Base-by-base conservation (phyloP, 2,113 vertebrate genomes). In the Notarius quadriscutis region DNA sequence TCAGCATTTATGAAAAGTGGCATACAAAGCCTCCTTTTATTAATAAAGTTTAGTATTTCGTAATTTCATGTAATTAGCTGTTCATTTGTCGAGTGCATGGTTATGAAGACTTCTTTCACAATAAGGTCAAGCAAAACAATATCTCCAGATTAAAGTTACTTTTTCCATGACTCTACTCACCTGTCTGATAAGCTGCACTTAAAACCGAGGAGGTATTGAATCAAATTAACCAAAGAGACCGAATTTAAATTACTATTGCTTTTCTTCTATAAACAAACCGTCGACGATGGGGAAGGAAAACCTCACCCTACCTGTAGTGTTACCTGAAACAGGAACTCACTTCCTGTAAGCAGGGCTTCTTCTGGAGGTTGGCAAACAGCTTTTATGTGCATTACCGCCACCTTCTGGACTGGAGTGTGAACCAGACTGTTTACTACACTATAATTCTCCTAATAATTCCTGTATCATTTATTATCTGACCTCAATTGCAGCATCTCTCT, bases 281-380 rank as follows among this genome's bases (percentile, higher is more conserved):
- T 57, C 67, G 67, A 12, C 17, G 55, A 85, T 12, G 8, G 34
- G 8, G 1, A 4, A 34, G 11, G 50, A 11, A 81, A 4, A 20
- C 30, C 51, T 57, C 53, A 3, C 72, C 7, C 72, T 58, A 84
- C 83, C 69, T 84, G 53, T 6, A 27, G 7, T 17, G 22, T 12
- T 74, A 85, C 84, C 84, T 77, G 71, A 63, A 85, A n/a, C 55
- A 57, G 55, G 67, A 27, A 41, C 12, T 48, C 2, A 51, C 55
- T 48, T 85, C 83, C 34, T 63, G 72, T 18, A 12, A 57, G 79
- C 57, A 30, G 27, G 57, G 79, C 57, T 81, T 81, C 77, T 14
- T 17, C 8, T 41, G 41, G 41, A 3, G 41, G 41, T 41, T 41
- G 41, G 41, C 34, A 41, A 41, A 41, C 34, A 41, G 34, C 41